These are phyloP conservation scores for Drosophila affinis DNA, from an alignment of 2,888 invertebrate genomes.

Conservation along the genomic window DNA sequence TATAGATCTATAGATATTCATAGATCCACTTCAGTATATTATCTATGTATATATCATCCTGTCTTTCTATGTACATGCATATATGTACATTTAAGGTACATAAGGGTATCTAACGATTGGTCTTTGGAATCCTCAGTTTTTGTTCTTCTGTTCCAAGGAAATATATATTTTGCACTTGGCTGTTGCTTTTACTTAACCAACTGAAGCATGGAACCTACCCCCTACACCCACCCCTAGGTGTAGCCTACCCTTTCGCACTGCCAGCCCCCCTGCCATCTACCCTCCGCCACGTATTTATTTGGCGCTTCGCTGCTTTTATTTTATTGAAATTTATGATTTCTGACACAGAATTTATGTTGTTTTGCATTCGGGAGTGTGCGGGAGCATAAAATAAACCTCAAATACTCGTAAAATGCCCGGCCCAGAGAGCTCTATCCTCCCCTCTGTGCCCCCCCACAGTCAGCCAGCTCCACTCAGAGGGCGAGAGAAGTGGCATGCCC, in stretches of 20 bases:
- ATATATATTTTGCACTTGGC: slow-evolving; percentile 36
- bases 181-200: slow-evolving; percentile 62
- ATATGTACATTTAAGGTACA: too few species aligned
- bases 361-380: slow-evolving; percentile 59
- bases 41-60: too few species aligned
- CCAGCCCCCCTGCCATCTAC: not conserved
- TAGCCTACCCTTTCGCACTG: too few species aligned
- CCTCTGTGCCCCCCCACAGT: slow-evolving; percentile 9
- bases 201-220: slow-evolving; percentile 20
- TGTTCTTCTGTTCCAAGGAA: slow-evolving; percentile 30
- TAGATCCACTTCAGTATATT: too few species aligned
- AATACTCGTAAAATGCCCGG: slow-evolving; percentile 71
- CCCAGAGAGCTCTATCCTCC: slow-evolving; percentile 13
- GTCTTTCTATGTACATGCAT: too few species aligned
- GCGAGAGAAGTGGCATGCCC: not conserved
- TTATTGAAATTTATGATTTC: slow-evolving; percentile 78
- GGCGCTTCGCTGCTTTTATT: slow-evolving; percentile 64
- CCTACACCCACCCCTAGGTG: not conserved
- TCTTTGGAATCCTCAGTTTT: not conserved
- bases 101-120: too few species aligned
- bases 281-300: slow-evolving; percentile 57
- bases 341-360: slow-evolving; percentile 73
- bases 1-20: too few species aligned
- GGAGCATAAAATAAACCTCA: slow-evolving; percentile 77
- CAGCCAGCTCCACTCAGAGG: slow-evolving; percentile 8